A percentile compares a stretch with the other conserved stretches of the same genome.
Conservation (phyloP, 2,888 invertebrate genomes). For the Venustoraphidia nigricollis region DNA sequence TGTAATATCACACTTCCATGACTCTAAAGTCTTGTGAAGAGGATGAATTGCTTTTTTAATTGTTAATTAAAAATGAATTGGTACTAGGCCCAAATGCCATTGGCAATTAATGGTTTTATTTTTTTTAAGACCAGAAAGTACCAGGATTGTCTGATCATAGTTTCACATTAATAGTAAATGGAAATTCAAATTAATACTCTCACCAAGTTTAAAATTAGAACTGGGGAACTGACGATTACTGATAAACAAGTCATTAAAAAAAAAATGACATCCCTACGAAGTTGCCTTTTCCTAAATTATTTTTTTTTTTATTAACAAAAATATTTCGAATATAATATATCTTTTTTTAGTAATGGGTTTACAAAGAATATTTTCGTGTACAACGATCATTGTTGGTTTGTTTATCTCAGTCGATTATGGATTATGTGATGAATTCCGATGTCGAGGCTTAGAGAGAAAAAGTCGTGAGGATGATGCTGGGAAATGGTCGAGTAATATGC, state of each 20-base stretch:
- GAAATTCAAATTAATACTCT: no score
- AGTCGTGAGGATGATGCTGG: slow-evolving; percentile 24
- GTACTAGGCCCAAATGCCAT: no score
- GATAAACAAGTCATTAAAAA: neutral
- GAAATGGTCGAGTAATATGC: slow-evolving; percentile 32
- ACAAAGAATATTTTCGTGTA: slow-evolving; percentile 39
- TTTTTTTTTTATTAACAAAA: neutral
- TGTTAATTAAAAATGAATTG: no score
- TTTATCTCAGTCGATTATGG: slow-evolving; percentile 45
- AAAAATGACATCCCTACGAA: neutral
- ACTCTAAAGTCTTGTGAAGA: no score
- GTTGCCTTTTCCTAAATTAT: neutral
- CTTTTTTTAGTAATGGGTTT: slow-evolving; percentile 36
- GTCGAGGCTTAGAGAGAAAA: slow-evolving; percentile 33
- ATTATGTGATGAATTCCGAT: slow-evolving; percentile 41
- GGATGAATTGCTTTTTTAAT: no score
- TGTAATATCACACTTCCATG: no score
- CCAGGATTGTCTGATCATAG: no score
- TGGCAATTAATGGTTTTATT: no score
- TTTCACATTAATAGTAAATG: no score
- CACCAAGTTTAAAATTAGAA: no score
- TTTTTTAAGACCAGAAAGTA: no score
- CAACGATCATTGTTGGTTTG: slow-evolving; percentile 40
- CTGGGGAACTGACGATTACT: no score
- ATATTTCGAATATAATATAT: neutral